Conservation (phyloP, 2,113 vertebrate species). For the Gila orcuttii region DNA sequence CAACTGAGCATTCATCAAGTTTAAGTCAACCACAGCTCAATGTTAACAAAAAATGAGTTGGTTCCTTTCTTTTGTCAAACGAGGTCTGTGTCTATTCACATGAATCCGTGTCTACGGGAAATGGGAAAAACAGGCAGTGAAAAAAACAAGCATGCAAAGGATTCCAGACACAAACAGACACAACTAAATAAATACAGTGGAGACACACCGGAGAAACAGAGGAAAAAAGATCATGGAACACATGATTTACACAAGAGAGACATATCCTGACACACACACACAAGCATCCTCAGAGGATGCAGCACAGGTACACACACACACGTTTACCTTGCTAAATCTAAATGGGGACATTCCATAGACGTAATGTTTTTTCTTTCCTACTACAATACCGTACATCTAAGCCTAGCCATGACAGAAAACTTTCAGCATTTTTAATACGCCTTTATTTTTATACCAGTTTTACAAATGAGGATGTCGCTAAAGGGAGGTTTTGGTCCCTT, state of each 20-base stretch:
- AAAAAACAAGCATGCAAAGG: slow-evolving; percentile 52
- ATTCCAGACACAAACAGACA: slow-evolving; percentile 34
- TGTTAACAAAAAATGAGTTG: slow-evolving; percentile 40
- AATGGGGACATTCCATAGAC: too few relatives aligned
- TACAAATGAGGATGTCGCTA: neutral
- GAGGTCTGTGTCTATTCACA: neutral
- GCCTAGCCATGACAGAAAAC: neutral
- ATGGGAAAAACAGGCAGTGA: slow-evolving; percentile 43
- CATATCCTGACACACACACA: slow-evolving; percentile 39
- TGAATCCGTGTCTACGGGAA: slow-evolving; percentile 49
- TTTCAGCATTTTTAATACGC: neutral
- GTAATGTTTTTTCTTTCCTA: neutral
- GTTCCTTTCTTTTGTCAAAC: slow-evolving; percentile 25
- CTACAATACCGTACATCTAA: too few relatives aligned
- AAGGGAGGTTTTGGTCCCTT: too few relatives aligned
- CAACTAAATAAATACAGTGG: slow-evolving; percentile 51
- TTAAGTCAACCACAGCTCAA: neutral
- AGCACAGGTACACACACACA: slow-evolving; percentile 20
- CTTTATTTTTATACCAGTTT: neutral
- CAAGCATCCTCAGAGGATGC: slow-evolving; percentile 38
- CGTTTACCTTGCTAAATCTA: neutral
- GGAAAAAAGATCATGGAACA: slow-evolving; percentile 40
- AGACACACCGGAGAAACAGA: slow-evolving; percentile 33
- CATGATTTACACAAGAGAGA: slow-evolving; percentile 48
- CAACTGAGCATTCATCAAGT: neutral